Evolutionary conservation across 2,797 vertebrate genomes (phyloP), one percentile per base, ranked within the genome.

Genomic region (Picus viridis): DNA sequence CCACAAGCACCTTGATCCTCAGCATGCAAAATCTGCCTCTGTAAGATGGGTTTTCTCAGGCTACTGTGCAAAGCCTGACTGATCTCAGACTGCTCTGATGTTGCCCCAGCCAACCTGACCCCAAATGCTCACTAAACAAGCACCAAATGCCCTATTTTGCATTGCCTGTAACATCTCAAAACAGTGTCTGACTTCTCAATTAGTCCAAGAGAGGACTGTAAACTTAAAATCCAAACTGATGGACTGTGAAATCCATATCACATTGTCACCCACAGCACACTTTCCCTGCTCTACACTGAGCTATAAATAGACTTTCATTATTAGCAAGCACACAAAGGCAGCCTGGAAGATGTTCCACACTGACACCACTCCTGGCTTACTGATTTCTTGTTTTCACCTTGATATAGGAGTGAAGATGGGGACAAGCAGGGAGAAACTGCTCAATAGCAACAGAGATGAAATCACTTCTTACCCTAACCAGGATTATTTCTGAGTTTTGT

Each of bases 231-330:
- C 69, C 78, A 88, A 95, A 93, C 88, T 79, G 93, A 96, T 92
- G 92, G 91, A 80, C 86, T 95, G 94, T 95, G 76, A 96, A 97
- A 96, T 94, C 95, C 87, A 29, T 83, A 95, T 96, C 93, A 83
- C 63, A 30, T 90, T 92, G 85, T 95, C 94, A 96, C 96, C 92
- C 91, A 91, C 75, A 95, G 95, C 94, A 94, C 94, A 94, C 76
- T 95, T 83, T 79, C 59, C 58, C 92, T 74, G 93, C 89, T 90
- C 91, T 85, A 80, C 81, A 51, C 91, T 41, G 83, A 84, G 93
- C 94, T 96, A 96, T 88, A 96, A 96, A 96, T 96, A 97, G 93
- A 89, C 3, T 88, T 94, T 88, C 83, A 88, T 97, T 97, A 95
- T 94, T 96, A 97, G 92, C 90, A 90, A 92, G 92, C 89, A 96